A percentile compares a stretch with the other conserved stretches of the same genome.
Conservation (phyloP, 2,888 invertebrate genomes). For the Amaurobius ferox region DNA sequence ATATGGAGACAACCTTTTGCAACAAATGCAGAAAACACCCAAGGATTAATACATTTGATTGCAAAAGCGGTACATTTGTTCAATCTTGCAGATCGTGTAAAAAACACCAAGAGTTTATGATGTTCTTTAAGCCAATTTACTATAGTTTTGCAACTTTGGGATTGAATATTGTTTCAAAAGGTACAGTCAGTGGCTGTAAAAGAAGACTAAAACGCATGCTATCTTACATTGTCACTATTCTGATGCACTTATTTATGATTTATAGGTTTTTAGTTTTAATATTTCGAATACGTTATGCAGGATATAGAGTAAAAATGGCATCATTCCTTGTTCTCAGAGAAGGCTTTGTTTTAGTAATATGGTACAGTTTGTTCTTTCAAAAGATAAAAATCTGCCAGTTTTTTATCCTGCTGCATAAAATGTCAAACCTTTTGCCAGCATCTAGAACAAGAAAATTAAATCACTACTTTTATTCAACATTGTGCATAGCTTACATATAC, state of each 20-base stretch:
- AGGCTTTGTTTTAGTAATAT: conserved; percentile 11
- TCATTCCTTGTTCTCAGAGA: conserved; percentile 10
- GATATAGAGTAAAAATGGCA: conserved; percentile 17
- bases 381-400: conserved; percentile 18
- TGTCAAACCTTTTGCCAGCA: background rate
- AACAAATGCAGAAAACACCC: no score
- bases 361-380: conserved; percentile 4
- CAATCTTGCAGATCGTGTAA: background rate
- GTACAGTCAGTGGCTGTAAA: background rate
- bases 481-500: background rate
- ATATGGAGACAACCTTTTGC: no score
- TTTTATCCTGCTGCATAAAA: background rate
- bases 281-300: background rate
- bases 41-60: no score
- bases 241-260: conserved; percentile 26
- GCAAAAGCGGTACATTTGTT: background rate
- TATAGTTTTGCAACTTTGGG: background rate
- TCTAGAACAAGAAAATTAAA: background rate
- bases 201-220: background rate
- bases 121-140: background rate
- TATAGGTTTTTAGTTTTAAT: conserved; percentile 16
- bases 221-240: background rate
- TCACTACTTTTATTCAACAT: background rate
- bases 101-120: background rate
- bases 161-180: background rate